Evolutionary conservation across 2,113 vertebrate genomes (phyloP), one percentile per base, ranked within the genome.

Genomic region (Nibea coibor): DNA sequence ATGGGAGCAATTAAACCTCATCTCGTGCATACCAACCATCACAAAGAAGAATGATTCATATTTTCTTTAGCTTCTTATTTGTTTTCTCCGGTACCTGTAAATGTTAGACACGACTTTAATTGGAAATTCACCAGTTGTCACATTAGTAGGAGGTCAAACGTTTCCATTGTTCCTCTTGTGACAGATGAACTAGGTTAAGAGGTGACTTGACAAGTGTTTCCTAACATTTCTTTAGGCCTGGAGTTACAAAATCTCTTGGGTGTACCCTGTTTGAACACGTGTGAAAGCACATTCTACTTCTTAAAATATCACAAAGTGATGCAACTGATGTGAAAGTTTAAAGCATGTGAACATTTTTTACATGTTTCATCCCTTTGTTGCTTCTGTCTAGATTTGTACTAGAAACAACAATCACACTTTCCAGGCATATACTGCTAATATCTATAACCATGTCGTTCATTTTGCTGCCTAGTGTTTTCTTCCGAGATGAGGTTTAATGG

Each of bases 191-290:
- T 15, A 6, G 22, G 17, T 75, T 65, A 3, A 63, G 56, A 16
- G 11, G 19, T 57, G 47, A 78, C 42, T 14, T 67, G 81, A 22
- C 28, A 16, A 31, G n/a, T 31, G 69, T 85, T 63, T 75, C 64
- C 35, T 28, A 84, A 74, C 35, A 15, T n/a, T 71, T 42, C 75
- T 65, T 63, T 15, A 31, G 56, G 59, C 12, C 7, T n/a, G 11
- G 5, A 72, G 72, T 77, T 77, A 47, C 48, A 35, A 77, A 58
- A 82, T 71, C 58, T 45, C 20, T 17, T 17, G 69, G 70, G 69
- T 66, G 62, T 45, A 74, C 51, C 58, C 12, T 51, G 26, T 8
- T 47, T 31, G 35, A 51, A 74, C 35, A 48, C 47, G 4, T 64
- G 50, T 39, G 73, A 65, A 78, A 75, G 68, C 4, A 53, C 69